Evolutionary conservation across 1,140 invertebrate species (phyloP).

Genomic region (Colletes latitarsis): DNA sequence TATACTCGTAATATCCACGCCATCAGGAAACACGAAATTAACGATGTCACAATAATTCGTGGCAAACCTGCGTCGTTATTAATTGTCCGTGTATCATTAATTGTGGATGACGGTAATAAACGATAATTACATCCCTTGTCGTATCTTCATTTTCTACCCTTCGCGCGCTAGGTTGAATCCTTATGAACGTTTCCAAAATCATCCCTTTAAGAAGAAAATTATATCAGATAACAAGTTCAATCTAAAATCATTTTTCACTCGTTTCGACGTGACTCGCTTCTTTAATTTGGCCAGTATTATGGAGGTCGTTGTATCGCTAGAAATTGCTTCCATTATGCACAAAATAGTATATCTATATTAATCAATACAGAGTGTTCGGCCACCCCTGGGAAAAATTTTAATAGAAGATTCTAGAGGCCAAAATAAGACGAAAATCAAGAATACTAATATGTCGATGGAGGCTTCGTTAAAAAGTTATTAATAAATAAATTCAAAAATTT

Average conservation of each 20-base stretch:
- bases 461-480: no score
- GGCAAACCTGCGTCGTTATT: not conserved
- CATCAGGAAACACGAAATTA: not conserved
- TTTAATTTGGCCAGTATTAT: constrained; percentile 30
- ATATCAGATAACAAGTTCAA: constrained; percentile 31
- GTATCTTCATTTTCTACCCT: not conserved
- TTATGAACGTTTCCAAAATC: not conserved
- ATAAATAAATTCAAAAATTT: no score
- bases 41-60: not conserved
- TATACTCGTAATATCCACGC: not conserved
- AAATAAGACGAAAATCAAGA: no score
- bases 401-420: no score
- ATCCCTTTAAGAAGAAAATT: not conserved
- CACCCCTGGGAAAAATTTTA: no score
- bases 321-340: no score
- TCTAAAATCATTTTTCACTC: not conserved
- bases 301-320: not conserved
- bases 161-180: not conserved
- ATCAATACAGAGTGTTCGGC: no score
- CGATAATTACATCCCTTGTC: not conserved
- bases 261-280: not conserved
- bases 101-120: not conserved
- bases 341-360: no score
- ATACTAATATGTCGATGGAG: no score
- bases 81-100: not conserved